Percentiles rank a stretch among this genome's conserved stretches.
These are phyloP conservation scores for Lasioglossum leucozonium DNA, from an alignment of 2,888 invertebrate genomes.

Conservation along the genomic window DNA sequence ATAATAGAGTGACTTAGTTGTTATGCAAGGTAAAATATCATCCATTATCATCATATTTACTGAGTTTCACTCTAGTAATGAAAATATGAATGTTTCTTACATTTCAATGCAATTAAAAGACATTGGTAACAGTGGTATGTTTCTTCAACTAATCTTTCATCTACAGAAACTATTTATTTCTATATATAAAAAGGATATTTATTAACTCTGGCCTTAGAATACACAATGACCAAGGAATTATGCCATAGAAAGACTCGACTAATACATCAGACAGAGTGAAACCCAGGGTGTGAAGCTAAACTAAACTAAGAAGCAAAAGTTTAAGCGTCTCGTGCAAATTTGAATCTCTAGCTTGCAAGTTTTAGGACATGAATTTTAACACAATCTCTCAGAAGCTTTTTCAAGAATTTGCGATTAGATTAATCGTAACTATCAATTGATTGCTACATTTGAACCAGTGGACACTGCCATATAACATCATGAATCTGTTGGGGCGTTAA, in stretches of 20 bases:
- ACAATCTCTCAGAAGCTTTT: not conserved
- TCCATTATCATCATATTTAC: constrained; percentile 6
- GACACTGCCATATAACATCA: not conserved
- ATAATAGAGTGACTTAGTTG: constrained; percentile 2
- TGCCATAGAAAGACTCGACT: not conserved
- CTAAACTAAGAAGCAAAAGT: not conserved
- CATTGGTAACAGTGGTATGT: not conserved
- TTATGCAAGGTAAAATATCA: constrained; percentile 5
- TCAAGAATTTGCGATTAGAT: not conserved
- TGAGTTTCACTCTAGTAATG: constrained; percentile 60
- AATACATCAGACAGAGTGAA: constrained; percentile 53
- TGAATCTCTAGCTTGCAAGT: not conserved
- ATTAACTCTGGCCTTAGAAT: not conserved
- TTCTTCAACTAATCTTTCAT: not conserved
- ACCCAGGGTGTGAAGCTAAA: constrained; percentile 36
- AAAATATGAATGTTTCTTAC: not conserved
- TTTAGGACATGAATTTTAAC: not conserved
- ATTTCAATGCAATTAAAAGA: not conserved
- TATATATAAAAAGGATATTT: not conserved
- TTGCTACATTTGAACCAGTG: too few species aligned
- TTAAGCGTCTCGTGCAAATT: not conserved
- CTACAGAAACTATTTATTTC: too few species aligned
- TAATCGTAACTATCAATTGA: not conserved
- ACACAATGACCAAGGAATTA: not conserved
- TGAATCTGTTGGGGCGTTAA: not conserved